A percentile compares a stretch with the other conserved stretches of the same genome.
Conservation (phyloP, 2,888 invertebrate species). For the Oasisia sp. region DNA sequence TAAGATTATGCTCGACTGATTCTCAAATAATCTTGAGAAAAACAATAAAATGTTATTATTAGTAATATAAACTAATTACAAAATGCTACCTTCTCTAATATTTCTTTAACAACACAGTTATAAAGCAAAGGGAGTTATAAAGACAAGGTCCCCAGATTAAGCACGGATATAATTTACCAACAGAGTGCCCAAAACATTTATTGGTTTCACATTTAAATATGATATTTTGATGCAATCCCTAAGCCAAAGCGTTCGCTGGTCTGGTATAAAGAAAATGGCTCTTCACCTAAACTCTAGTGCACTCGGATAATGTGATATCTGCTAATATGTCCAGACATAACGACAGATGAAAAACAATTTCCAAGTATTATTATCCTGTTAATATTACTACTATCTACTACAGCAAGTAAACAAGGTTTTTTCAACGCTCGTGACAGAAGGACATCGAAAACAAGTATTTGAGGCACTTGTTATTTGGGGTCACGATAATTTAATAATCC, state of each 20-base stretch:
- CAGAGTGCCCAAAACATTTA: too few relatives aligned
- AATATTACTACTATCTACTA: neutral
- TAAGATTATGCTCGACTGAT: too few relatives aligned
- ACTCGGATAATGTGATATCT: neutral
- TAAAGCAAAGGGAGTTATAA: too few relatives aligned
- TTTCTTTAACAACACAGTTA: too few relatives aligned
- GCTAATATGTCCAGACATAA: neutral
- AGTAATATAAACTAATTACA: too few relatives aligned
- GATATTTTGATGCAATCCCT: neutral
- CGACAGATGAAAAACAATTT: neutral
- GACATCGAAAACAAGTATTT: neutral
- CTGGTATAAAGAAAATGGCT: neutral
- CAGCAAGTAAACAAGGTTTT: neutral
- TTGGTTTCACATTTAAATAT: neutral
- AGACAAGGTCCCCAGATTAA: too few relatives aligned
- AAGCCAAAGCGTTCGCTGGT: neutral
- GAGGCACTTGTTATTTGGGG: neutral
- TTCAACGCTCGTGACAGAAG: neutral
- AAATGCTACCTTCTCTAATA: too few relatives aligned
- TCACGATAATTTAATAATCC: neutral
- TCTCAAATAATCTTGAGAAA: too few relatives aligned
- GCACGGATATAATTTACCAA: too few relatives aligned
- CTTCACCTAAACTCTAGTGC: neutral
- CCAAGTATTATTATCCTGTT: conserved; percentile 5
- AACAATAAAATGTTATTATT: too few relatives aligned